Percentiles rank a stretch among this genome's conserved stretches.
Conservation (phyloP, 2,113 vertebrate genomes). For the Phocoena phocoena region DNA sequence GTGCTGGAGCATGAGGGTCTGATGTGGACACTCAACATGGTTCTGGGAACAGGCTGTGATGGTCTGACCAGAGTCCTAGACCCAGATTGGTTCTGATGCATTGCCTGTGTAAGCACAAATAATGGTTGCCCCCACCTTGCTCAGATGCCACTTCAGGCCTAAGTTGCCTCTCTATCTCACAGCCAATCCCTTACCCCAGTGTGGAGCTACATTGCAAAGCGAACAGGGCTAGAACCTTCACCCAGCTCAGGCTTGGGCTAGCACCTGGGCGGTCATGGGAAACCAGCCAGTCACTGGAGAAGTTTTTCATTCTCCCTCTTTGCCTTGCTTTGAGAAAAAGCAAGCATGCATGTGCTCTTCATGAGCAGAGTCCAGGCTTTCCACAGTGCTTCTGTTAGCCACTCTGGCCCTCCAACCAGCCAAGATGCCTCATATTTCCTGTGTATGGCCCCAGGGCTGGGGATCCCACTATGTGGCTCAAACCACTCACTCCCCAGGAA, state of each 20-base stretch:
- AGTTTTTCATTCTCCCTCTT: neutral
- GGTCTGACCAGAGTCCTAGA: neutral
- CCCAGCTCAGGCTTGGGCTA: neutral
- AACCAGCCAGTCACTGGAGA: neutral
- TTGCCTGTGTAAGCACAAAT: neutral
- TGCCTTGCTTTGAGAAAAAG: neutral
- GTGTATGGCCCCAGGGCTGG: neutral
- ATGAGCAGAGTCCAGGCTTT: neutral
- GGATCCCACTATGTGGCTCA: neutral
- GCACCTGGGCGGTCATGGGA: neutral
- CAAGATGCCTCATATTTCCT: neutral
- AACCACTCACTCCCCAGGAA: neutral
- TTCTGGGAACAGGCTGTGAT: neutral
- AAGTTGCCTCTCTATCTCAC: neutral
- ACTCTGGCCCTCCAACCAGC: neutral
- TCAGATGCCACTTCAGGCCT: neutral
- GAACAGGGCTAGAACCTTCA: neutral
- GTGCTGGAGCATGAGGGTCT: neutral
- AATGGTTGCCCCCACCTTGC: neutral
- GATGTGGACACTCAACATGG: neutral
- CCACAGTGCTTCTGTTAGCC: neutral
- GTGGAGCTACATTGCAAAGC: neutral
- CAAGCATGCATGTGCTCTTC: neutral
- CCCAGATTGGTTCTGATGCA: neutral
- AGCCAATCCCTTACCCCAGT: neutral